Evolutionary conservation across 2,113 vertebrate genomes (phyloP).

Genomic region (Melanerpes aurifrons): DNA sequence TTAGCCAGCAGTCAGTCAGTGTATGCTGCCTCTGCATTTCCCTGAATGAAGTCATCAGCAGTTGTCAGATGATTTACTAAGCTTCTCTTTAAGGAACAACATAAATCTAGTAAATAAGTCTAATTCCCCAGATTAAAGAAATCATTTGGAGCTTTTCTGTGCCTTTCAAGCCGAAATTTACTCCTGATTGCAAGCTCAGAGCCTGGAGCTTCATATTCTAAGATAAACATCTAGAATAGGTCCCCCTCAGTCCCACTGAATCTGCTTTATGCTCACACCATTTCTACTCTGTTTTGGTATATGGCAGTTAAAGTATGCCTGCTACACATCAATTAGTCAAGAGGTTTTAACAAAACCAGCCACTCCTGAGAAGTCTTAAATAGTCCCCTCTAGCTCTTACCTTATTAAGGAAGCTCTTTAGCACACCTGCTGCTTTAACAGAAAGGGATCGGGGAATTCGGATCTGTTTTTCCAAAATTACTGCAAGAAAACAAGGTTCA

Average conservation of each 20-base stretch:
- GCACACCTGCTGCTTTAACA: constrained; percentile 97
- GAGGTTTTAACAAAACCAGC: not conserved
- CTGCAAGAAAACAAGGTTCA: constrained; percentile 73
- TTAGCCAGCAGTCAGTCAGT: not conserved
- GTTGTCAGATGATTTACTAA: not conserved
- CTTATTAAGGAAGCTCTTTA: constrained; percentile 99
- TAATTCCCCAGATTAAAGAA: not conserved
- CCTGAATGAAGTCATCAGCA: not conserved
- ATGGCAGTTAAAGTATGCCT: not conserved
- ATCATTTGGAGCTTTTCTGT: not conserved
- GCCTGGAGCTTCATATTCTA: not conserved
- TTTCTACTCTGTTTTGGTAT: not conserved
- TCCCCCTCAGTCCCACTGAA: not conserved
- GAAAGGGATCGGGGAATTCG: constrained; percentile 96
- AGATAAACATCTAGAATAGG: not conserved
- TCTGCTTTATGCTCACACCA: not conserved
- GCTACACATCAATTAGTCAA: not conserved
- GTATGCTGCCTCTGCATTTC: not conserved
- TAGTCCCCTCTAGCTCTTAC: constrained; percentile 68
- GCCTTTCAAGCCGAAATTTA: not conserved
- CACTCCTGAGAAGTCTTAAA: not conserved
- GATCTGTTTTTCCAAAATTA: constrained; percentile 99
- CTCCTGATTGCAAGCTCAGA: not conserved
- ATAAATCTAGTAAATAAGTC: not conserved
- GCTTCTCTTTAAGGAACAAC: not conserved